These are phyloP conservation scores for Uropsilus gracilis DNA, from an alignment of 2,113 vertebrate species.

Conservation along the genomic window DNA sequence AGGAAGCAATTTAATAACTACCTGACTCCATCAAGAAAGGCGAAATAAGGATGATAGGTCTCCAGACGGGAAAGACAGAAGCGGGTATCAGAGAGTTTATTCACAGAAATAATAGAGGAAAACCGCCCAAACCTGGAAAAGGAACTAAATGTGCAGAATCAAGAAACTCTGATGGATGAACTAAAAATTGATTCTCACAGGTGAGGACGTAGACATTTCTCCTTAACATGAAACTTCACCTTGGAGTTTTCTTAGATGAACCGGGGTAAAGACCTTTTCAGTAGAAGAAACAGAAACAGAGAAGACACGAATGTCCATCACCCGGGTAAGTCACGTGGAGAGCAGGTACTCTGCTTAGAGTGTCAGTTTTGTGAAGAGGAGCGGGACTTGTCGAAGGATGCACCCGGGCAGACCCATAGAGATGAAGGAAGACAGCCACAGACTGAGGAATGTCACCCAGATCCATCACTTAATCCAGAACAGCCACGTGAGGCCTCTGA, in stretches of 20 bases:
- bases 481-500: neutral
- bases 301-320: neutral
- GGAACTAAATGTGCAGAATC: too few species aligned
- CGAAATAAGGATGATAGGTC: too few species aligned
- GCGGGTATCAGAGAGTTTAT: too few species aligned
- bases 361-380: neutral
- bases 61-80: too few species aligned
- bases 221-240: neutral
- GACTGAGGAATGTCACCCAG: neutral
- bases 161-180: neutral
- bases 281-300: neutral
- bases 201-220: too few species aligned
- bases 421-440: neutral
- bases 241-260: neutral
- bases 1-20: too few species aligned
- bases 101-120: too few species aligned
- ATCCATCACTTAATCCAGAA: neutral
- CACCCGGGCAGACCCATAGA: neutral
- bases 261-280: neutral
- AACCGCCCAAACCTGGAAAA: too few species aligned
- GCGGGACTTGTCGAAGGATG: neutral
- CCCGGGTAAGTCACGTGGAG: neutral
- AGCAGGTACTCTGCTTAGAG: neutral
- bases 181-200: slow-evolving; percentile 3
- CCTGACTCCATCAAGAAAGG: too few species aligned